Conservation (phyloP, 1,140 invertebrate genomes). For the Probaryconus sp. region DNA sequence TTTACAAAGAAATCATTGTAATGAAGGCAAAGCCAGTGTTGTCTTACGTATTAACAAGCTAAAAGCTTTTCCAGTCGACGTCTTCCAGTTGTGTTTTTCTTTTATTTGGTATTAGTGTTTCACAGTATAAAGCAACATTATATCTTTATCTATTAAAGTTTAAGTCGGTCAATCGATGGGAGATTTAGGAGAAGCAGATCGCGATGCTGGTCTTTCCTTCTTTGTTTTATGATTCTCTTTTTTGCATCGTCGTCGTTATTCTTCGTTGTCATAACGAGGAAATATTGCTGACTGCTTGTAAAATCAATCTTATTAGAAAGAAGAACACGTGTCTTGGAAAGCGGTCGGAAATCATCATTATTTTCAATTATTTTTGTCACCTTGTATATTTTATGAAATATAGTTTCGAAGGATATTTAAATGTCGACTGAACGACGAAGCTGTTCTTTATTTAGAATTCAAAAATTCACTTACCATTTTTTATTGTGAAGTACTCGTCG, state of each 20-base stretch:
- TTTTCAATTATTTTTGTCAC: slow-evolving; percentile 33
- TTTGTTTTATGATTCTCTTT: slow-evolving; percentile 14
- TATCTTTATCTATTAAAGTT: slow-evolving; percentile 48
- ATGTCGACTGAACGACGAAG: no score
- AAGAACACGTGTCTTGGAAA: slow-evolving; percentile 8
- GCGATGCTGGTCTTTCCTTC: slow-evolving; percentile 24
- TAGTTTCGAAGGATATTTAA: no score
- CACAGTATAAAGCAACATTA: slow-evolving; percentile 30
- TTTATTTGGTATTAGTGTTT: slow-evolving; percentile 32
- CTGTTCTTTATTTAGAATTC: no score
- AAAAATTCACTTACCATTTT: no score
- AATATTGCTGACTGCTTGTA: slow-evolving; percentile 39
- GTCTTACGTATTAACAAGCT: slow-evolving; percentile 11
- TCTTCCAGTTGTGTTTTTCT: slow-evolving; percentile 10
- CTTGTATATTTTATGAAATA: slow-evolving; percentile 38
- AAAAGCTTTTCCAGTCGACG: slow-evolving; percentile 20
- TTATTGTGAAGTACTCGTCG: no score
- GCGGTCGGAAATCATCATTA: slow-evolving; percentile 8
- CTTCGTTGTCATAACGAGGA: slow-evolving; percentile 25
- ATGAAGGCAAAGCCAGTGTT: no score
- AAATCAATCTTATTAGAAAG: slow-evolving; percentile 21
- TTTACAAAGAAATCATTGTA: no score
- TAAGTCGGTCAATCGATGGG: slow-evolving; percentile 39
- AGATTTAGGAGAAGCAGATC: slow-evolving; percentile 20
- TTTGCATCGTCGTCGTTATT: slow-evolving; percentile 21